Evolutionary conservation across 2,113 vertebrate species (phyloP).

Genomic region (Lynx canadensis): DNA sequence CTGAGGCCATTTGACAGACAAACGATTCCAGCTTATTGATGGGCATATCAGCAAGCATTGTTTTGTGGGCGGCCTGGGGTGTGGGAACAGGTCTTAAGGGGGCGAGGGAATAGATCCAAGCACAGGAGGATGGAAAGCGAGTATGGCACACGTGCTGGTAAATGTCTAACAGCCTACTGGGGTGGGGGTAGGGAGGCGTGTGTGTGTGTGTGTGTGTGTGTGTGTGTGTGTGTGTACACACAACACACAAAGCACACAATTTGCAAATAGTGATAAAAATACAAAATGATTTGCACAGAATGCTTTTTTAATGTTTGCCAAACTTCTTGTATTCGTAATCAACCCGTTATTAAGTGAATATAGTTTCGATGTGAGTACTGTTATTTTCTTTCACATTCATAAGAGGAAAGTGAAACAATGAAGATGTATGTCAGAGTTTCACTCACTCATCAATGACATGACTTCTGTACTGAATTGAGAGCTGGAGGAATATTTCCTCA

Average conservation of each 20-base stretch:
- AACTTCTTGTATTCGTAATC: background rate
- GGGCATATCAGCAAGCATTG: conserved; percentile 74
- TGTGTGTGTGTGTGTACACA: background rate
- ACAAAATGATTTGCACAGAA: background rate
- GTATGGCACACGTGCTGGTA: background rate
- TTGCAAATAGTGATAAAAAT: background rate
- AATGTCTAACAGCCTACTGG: background rate
- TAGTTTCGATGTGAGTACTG: background rate
- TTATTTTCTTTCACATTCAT: background rate
- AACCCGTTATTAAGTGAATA: background rate
- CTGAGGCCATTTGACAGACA: conserved; percentile 56
- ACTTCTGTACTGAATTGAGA: background rate
- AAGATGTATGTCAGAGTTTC: background rate
- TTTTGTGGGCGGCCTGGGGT: conserved; percentile 67
- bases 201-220: background rate
- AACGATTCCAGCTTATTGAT: conserved; percentile 24
- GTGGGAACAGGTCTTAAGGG: conserved; percentile 66
- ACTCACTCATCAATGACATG: background rate
- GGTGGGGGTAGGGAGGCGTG: background rate
- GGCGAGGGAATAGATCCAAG: background rate
- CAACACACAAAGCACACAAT: too few relatives aligned
- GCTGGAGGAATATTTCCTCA: background rate
- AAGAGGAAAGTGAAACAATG: background rate
- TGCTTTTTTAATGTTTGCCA: background rate
- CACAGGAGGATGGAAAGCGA: background rate